Base-by-base conservation (phyloP, 2,888 invertebrate genomes). In the Phalangium opilio region DNA sequence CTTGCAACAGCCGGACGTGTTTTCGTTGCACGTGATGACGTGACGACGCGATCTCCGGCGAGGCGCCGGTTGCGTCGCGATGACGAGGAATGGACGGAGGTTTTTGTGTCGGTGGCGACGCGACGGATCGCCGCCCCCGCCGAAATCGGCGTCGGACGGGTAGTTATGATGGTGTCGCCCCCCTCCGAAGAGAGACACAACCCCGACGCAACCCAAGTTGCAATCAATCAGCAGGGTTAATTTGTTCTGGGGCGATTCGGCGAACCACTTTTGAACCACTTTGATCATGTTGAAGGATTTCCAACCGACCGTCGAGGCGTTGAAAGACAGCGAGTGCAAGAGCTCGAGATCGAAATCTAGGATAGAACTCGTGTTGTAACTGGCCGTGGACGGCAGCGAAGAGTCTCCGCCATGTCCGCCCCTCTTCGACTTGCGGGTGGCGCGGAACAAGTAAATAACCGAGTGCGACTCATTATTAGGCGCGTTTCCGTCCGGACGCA, bases 271-370 rank as follows among this genome's bases (percentile, higher is more conserved):
- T 57, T 77, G 76, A 50, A 83, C 83, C 43, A 80, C 80, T 50
- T 72, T 70, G 53, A 85, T 84, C 58, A 89, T 73, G 69, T 89
- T 84, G 58, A 89, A 73, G 60, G 83, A 82, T 66, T 83, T 82
- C 89, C 89, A 89, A 43, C 83, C 86, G 55, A 80, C 72, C 53
- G 75, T 72, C 43, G 75, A 72, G 47, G 77, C 72, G 27, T 27
- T 27, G 27, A 27, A 27, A 8, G 27, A 8, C 27, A 27, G 8
- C 8, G 74, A 73, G 38, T 73, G 69, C 56, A 73, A 66, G 64
- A 78, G 64, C 62, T 73, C 71, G 45, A 76, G 72, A n/a, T n/a
- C n/a, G n/a, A n/a, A n/a, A n/a, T n/a, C n/a, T n/a, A n/a, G n/a
- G n/a, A n/a, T n/a, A 8, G 27, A 27, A 27, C 27, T 27, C 12